These are phyloP conservation scores for Aspidapion aeneum DNA, from an alignment of 2,888 invertebrate species.

Conservation along the genomic window DNA sequence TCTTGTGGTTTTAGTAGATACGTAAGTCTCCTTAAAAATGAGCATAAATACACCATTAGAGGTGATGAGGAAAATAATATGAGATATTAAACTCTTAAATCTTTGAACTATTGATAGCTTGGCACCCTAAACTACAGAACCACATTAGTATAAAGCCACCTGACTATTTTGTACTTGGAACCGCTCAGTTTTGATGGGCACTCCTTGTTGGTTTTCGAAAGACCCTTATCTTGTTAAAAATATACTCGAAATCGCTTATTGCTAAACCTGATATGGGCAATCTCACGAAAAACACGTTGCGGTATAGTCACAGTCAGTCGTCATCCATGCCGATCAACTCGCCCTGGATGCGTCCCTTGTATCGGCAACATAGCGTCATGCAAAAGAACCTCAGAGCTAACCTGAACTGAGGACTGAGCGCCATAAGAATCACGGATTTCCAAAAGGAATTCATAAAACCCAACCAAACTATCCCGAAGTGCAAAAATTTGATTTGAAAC, in stretches of 20 bases:
- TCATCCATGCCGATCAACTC: slow-evolving; percentile 85
- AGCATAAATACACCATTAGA: too few species aligned
- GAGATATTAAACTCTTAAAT: not conserved
- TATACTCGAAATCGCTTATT: slow-evolving; percentile 44
- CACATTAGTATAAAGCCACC: too few species aligned
- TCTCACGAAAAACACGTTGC: slow-evolving; percentile 33
- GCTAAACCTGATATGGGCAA: slow-evolving; percentile 44
- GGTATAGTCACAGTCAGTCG: slow-evolving; percentile 60
- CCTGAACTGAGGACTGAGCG: slow-evolving; percentile 90
- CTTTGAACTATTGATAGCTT: too few species aligned
- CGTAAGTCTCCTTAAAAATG: too few species aligned
- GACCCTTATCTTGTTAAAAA: slow-evolving; percentile 42
- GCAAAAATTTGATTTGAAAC: slow-evolving; percentile 73
- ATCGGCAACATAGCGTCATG: slow-evolving; percentile 83
- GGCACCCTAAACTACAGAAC: too few species aligned
- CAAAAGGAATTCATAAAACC: slow-evolving; percentile 94
- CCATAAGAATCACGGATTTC: slow-evolving; percentile 88
- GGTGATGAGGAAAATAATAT: too few species aligned
- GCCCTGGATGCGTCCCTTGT: slow-evolving; percentile 78
- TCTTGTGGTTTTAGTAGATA: too few species aligned
- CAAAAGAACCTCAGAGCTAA: slow-evolving; percentile 84
- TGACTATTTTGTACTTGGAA: too few species aligned
- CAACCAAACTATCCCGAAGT: slow-evolving; percentile 92
- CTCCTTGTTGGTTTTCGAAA: slow-evolving; percentile 36
- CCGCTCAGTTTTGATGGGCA: not conserved